A percentile compares a stretch with the other conserved stretches of the same genome.
Evolutionary conservation across 2,888 invertebrate species (phyloP).

Genomic region (Spialia ferax): DNA sequence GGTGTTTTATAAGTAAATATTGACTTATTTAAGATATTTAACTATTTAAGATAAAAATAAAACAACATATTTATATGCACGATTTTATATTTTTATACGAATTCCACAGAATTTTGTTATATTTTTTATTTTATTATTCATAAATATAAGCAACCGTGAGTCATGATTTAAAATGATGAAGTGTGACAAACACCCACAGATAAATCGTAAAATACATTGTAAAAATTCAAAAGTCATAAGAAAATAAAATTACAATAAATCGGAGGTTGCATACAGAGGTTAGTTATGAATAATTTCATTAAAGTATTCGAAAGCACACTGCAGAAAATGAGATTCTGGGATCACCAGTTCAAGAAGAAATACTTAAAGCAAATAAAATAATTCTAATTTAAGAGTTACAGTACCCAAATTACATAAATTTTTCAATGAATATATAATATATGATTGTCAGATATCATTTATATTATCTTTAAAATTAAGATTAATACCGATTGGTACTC

Average conservation of each 20-base stretch:
- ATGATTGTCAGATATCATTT: no score
- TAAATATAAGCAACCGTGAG: slow-evolving; percentile 31
- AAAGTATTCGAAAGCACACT: background rate
- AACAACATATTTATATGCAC: slow-evolving; percentile 20
- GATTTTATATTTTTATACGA: slow-evolving; percentile 34
- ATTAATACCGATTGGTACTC: background rate
- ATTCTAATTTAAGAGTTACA: background rate
- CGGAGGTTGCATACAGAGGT: slow-evolving; percentile 17
- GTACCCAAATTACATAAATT: background rate
- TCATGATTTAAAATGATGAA: slow-evolving; percentile 15
- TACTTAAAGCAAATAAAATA: background rate
- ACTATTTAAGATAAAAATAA: slow-evolving; percentile 10
- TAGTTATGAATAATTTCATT: background rate
- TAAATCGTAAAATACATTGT: slow-evolving; percentile 15
- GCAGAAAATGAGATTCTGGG: background rate
- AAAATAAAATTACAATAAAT: slow-evolving; percentile 19
- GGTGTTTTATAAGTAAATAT: background rate
- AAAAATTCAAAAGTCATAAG: background rate
- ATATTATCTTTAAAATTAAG: background rate
- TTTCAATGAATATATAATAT: background rate
- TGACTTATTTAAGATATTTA: background rate
- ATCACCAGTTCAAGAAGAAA: no score
- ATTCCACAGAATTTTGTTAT: slow-evolving; percentile 27
- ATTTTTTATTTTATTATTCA: slow-evolving; percentile 16
- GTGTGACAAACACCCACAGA: slow-evolving; percentile 6